Percentiles rank a stretch among this genome's conserved stretches.
These are phyloP conservation scores for Drosophila siamana DNA, from an alignment of 2,888 invertebrate species.

Conservation along the genomic window DNA sequence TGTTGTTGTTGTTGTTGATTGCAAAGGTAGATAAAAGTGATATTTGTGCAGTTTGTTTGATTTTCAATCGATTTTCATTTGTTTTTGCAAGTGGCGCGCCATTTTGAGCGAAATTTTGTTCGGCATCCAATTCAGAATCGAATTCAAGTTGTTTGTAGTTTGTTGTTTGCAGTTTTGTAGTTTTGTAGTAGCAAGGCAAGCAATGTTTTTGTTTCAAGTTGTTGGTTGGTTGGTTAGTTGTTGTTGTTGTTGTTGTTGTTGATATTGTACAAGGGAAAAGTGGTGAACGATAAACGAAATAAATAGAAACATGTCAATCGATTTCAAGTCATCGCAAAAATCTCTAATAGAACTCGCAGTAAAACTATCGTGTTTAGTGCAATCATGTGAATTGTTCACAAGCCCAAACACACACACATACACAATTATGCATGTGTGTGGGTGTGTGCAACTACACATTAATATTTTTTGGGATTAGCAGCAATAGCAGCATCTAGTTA, in stretches of 20 bases:
- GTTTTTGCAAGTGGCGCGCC: conserved; percentile 28
- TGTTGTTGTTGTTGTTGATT: conserved; percentile 34
- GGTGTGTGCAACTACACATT: conserved; percentile 3
- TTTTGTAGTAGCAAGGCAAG: conserved; percentile 71
- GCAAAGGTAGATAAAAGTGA: conserved; percentile 32
- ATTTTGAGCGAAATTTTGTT: conserved; percentile 24
- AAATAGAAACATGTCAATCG: conserved; percentile 66
- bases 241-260: conserved; percentile 30
- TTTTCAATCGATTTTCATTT: conserved; percentile 47
- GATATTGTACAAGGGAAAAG: conserved; percentile 38
- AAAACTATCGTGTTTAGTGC: conserved; percentile 40
- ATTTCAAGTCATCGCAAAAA: conserved; percentile 45
- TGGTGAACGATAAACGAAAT: conserved; percentile 57
- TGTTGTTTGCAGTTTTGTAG: conserved; percentile 23
- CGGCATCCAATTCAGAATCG: conserved; percentile 49
- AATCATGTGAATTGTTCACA: conserved; percentile 20
- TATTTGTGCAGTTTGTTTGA: conserved; percentile 34
- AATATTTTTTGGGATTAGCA: conserved; percentile 2
- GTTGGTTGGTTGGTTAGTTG: conserved; percentile 29
- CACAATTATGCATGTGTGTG: neutral
- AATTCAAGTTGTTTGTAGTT: conserved; percentile 47
- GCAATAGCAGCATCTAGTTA: conserved; percentile 30
- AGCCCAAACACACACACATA: conserved; percentile 12
- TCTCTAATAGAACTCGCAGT: conserved; percentile 38
- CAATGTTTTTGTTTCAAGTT: conserved; percentile 52